Conservation (phyloP, 2,888 invertebrate species). For the Dastarcus helophoroides region DNA sequence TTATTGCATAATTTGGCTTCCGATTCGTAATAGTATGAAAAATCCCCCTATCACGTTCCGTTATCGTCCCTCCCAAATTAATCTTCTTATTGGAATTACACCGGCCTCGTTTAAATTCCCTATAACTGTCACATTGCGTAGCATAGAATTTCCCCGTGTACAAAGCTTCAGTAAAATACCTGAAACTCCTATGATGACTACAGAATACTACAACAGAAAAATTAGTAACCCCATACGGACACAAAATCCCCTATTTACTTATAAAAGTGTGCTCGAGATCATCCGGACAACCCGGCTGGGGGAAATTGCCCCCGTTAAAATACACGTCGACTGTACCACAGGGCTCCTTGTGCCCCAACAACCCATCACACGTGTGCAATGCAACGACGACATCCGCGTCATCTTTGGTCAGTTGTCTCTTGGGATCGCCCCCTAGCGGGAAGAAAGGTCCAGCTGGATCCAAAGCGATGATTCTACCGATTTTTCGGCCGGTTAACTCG, state of each 20-base stretch:
- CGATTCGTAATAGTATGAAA: not conserved
- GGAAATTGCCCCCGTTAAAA: slow-evolving; percentile 8
- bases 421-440: not conserved
- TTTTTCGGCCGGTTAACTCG: slow-evolving; percentile 1
- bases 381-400: slow-evolving; percentile 10
- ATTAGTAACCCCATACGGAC: too few species aligned
- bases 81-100: slow-evolving; percentile 9
- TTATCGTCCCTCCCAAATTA: slow-evolving; percentile 10
- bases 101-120: slow-evolving; percentile 4
- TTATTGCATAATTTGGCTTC: not conserved
- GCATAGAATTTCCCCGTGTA: slow-evolving; percentile 5
- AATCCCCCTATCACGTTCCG: slow-evolving; percentile 5
- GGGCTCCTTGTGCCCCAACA: slow-evolving; percentile 7
- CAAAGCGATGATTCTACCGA: slow-evolving; percentile 5
- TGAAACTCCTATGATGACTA: slow-evolving; percentile 12
- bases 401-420: slow-evolving; percentile 2
- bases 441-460: slow-evolving; percentile 7
- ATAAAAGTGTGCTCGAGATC: too few species aligned
- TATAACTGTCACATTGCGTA: slow-evolving; percentile 9
- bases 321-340: slow-evolving; percentile 12
- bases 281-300: slow-evolving; percentile 11
- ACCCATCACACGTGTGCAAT: slow-evolving; percentile 11
- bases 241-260: too few species aligned
- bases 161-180: slow-evolving; percentile 11
- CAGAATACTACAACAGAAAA: slow-evolving; percentile 9